These are phyloP conservation scores for Lasioglossum figueresi DNA, from an alignment of 2,888 invertebrate species.

Conservation along the genomic window DNA sequence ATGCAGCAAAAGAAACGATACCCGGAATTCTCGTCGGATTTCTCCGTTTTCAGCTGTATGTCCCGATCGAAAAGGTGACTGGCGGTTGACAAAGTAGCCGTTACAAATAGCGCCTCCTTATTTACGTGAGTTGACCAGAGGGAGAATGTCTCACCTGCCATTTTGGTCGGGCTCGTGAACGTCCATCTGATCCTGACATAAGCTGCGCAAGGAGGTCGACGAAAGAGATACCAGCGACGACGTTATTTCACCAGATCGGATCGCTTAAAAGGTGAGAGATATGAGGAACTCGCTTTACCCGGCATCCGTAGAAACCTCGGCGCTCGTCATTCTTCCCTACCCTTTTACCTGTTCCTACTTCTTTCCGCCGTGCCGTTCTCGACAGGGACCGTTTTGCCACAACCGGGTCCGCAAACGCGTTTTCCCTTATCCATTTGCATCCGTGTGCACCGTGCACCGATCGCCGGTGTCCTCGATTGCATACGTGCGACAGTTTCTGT, in stretches of 20 bases:
- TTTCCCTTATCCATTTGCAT: constrained; percentile 30
- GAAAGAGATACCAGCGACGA: constrained; percentile 53
- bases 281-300: constrained; percentile 79
- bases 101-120: constrained; percentile 66
- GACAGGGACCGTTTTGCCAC: constrained; percentile 17
- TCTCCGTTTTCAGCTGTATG: background rate
- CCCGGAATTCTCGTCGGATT: constrained; percentile 23
- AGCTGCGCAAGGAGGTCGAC: constrained; percentile 67
- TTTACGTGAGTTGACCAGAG: constrained; percentile 64
- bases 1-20: background rate
- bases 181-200: constrained; percentile 77
- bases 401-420: constrained; percentile 23
- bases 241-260: constrained; percentile 76
- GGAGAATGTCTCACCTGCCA: constrained; percentile 74
- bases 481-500: background rate
- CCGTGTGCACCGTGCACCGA: background rate
- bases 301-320: constrained; percentile 61
- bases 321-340: constrained; percentile 63
- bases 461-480: background rate
- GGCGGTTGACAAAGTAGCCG: constrained; percentile 57
- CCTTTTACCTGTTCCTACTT: constrained; percentile 38
- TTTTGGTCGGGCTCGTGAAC: constrained; percentile 68
- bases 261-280: constrained; percentile 79
- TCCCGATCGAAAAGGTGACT: constrained; percentile 44
- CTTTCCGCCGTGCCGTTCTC: constrained; percentile 16